Percentiles rank a stretch among this genome's conserved stretches.
Evolutionary conservation across 2,888 invertebrate species (phyloP).

Genomic region (Rosalia funebris): DNA sequence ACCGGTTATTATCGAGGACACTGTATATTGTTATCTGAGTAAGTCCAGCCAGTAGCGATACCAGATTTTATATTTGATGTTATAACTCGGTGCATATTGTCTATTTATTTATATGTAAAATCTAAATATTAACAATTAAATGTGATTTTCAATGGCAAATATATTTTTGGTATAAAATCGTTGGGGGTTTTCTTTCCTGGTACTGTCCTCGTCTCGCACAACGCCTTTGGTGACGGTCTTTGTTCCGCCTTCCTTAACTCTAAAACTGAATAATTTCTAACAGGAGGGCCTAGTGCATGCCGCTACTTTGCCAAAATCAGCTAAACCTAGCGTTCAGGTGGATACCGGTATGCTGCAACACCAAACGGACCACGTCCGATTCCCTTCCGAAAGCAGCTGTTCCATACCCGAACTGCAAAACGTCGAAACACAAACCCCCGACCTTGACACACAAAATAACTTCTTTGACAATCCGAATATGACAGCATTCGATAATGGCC

Average conservation of each 20-base stretch:
- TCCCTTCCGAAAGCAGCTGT: slow-evolving; percentile 2
- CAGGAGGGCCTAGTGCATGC: slow-evolving; percentile 50
- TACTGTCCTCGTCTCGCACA: slow-evolving; percentile 32
- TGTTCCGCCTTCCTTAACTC: slow-evolving; percentile 12
- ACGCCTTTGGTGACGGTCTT: slow-evolving; percentile 32
- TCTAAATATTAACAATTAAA: slow-evolving; percentile 45
- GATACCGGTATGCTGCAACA: slow-evolving; percentile 40
- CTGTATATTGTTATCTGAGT: slow-evolving; percentile 24
- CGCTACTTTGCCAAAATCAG: slow-evolving; percentile 56
- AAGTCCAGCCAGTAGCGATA: slow-evolving; percentile 50
- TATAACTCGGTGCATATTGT: slow-evolving; percentile 46
- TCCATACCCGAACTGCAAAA: slow-evolving; percentile 11
- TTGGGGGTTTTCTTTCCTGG: slow-evolving; percentile 39
- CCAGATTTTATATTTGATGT: slow-evolving; percentile 54
- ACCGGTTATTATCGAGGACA: slow-evolving; percentile 5
- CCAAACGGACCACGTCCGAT: too few relatives aligned
- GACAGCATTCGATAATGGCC: background rate
- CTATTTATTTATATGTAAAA: slow-evolving; percentile 46
- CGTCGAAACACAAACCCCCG: slow-evolving; percentile 16
- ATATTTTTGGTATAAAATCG: slow-evolving; percentile 58
- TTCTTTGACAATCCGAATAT: background rate
- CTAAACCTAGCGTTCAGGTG: slow-evolving; percentile 48
- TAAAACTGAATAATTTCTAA: slow-evolving; percentile 42
- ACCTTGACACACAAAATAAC: background rate
- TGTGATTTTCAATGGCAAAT: slow-evolving; percentile 60